Conservation (phyloP, 2,888 invertebrate species). For the Amphipyra tragopoginis region DNA sequence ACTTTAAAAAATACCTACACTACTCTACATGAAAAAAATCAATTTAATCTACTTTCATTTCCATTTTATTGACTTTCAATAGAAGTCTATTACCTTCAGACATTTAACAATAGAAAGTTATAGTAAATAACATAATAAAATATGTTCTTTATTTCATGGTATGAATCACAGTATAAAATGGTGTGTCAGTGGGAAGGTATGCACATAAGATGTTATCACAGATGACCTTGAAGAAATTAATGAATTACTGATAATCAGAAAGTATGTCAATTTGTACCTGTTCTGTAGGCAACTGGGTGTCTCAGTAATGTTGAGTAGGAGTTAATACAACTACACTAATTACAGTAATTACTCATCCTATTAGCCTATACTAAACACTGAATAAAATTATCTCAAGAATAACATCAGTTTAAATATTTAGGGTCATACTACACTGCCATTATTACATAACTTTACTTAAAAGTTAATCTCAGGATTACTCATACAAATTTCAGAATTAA, state of each 20-base stretch:
- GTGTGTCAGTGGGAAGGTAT: conserved; percentile 2
- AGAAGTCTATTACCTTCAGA: conserved; percentile 4
- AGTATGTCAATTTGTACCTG: conserved; percentile 11
- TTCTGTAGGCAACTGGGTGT: neutral
- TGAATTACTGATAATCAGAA: conserved; percentile 21
- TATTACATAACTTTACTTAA: too few relatives aligned
- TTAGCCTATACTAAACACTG: neutral
- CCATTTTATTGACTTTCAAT: conserved; percentile 3
- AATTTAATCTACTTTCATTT: neutral
- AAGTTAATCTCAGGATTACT: too few relatives aligned
- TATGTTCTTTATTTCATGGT: neutral
- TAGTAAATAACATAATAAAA: conserved; percentile 2
- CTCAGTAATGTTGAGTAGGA: neutral
- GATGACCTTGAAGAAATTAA: conserved; percentile 21
- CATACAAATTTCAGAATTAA: too few relatives aligned
- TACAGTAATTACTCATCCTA: neutral
- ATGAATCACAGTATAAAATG: neutral
- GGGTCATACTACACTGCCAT: too few relatives aligned
- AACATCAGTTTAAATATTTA: neutral
- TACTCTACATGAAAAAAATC: conserved; percentile 4
- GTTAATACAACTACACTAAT: neutral
- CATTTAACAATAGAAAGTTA: conserved; percentile 19
- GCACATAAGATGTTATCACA: conserved; percentile 14
- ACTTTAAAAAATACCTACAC: too few relatives aligned
- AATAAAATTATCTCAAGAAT: neutral